Conservation (phyloP, 2,888 invertebrate genomes). For the Phortica okadai region DNA sequence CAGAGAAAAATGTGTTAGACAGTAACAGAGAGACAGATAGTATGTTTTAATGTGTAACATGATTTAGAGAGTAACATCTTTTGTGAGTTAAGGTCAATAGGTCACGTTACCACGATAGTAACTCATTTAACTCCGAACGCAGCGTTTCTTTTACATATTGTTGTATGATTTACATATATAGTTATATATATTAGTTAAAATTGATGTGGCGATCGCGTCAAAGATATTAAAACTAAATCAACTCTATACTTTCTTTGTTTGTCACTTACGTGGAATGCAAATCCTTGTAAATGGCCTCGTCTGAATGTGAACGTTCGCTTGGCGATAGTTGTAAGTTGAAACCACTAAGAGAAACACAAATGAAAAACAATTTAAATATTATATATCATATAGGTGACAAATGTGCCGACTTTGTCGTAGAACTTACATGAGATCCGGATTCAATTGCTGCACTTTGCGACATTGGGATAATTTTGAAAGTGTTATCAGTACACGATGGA, state of each 20-base stretch:
- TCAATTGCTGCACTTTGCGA: conserved; percentile 79
- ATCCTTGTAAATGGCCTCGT: conserved; percentile 91
- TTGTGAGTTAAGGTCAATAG: too few relatives aligned
- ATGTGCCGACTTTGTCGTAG: neutral
- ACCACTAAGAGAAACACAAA: conserved; percentile 79
- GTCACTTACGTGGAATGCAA: conserved; percentile 86
- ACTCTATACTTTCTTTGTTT: neutral
- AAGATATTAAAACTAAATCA: conserved; percentile 40
- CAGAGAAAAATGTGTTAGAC: conserved; percentile 30
- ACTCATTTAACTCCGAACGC: neutral
- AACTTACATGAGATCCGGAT: conserved; percentile 85
- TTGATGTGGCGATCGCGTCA: too few relatives aligned
- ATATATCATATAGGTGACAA: neutral
- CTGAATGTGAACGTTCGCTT: conserved; percentile 83
- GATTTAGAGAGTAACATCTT: too few relatives aligned
- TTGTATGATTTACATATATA: neutral
- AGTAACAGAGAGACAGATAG: conserved; percentile 32
- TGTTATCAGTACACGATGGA: conserved; percentile 94
- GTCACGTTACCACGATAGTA: neutral
- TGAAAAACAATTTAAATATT: neutral
- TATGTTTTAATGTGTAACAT: conserved; percentile 23
- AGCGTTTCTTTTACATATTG: neutral
- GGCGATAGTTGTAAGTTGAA: conserved; percentile 83
- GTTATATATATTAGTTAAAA: neutral
- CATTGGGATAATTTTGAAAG: conserved; percentile 92